A percentile compares a stretch with the other conserved stretches of the same genome.
These are phyloP conservation scores for Aplysina aerophoba DNA, from an alignment of 37 sponge, comb jelly and placozoan genomes.

Conservation along the genomic window DNA sequence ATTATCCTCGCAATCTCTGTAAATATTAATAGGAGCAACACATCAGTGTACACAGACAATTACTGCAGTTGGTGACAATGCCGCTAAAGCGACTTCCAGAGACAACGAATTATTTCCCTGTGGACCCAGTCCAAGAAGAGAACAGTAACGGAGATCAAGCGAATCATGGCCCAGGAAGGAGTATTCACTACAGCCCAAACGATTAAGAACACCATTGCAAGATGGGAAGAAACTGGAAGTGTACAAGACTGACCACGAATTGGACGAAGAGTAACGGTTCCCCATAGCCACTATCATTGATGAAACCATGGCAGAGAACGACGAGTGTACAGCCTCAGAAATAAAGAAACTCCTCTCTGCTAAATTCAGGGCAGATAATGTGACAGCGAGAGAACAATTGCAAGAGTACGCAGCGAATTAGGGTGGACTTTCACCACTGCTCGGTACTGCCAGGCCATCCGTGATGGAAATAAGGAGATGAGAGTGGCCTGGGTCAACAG, in stretches of 20 bases:
- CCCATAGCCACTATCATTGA: not conserved
- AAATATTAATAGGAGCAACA: too few species aligned
- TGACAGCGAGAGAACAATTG: not conserved
- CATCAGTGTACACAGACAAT: not conserved
- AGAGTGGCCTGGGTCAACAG: not conserved
- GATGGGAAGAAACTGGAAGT: not conserved
- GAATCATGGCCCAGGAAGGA: conserved; percentile 19
- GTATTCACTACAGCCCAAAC: conserved; percentile 1
- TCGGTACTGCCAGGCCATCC: not conserved
- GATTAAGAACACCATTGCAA: not conserved
- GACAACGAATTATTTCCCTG: not conserved
- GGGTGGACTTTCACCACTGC: conserved; percentile 21
- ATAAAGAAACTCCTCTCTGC: not conserved
- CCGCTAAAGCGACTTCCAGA: not conserved
- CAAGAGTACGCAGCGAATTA: not conserved
- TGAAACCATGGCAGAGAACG: not conserved
- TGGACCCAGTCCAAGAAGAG: conserved; percentile 1
- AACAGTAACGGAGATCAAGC: not conserved
- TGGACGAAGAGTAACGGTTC: not conserved
- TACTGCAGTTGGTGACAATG: conserved; percentile 6
- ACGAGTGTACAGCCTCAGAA: conserved; percentile 17
- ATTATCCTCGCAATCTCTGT: too few species aligned
- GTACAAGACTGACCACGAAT: not conserved
- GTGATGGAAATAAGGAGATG: not conserved
- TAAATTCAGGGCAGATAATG: not conserved